A percentile compares a stretch with the other conserved stretches of the same genome.
Conservation (phyloP, 2,888 invertebrate genomes). For the Philopedon plagiatum region DNA sequence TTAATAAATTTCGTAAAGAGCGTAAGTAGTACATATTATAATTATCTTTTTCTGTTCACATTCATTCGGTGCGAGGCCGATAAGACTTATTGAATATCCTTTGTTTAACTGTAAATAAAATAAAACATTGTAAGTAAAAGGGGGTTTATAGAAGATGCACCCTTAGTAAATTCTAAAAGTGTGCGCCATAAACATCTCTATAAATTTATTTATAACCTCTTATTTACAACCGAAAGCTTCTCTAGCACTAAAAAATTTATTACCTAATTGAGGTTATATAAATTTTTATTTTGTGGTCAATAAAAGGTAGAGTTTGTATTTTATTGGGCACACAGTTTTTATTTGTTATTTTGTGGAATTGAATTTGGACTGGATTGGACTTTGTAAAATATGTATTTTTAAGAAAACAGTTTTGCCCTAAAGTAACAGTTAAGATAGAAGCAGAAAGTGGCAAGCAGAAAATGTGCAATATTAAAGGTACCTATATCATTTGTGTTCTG, state of each 20-base stretch:
- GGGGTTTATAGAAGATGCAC: not conserved
- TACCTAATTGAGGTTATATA: constrained; percentile 25
- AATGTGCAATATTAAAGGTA: too few species aligned
- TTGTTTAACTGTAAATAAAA: not conserved
- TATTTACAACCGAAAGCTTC: constrained; percentile 22
- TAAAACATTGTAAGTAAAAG: constrained; percentile 2
- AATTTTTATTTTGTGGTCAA: constrained; percentile 24
- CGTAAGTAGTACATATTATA: too few species aligned
- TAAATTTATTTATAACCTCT: constrained; percentile 15
- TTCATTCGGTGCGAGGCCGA: too few species aligned
- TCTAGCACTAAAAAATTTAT: constrained; percentile 23
- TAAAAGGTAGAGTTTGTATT: constrained; percentile 20
- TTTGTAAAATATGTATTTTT: not conserved
- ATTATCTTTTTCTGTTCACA: too few species aligned
- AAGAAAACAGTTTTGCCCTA: too few species aligned
- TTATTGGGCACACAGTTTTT: constrained; percentile 13
- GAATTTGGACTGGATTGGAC: not conserved
- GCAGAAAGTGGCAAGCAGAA: too few species aligned
- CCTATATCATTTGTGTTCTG: too few species aligned
- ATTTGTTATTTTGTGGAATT: constrained; percentile 1
- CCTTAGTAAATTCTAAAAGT: constrained; percentile 4
- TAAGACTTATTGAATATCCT: too few species aligned
- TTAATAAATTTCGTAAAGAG: too few species aligned
- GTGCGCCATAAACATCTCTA: constrained; percentile 12
- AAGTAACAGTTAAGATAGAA: too few species aligned